These are phyloP conservation scores for Iphiclides podalirius DNA, from an alignment of 2,888 invertebrate genomes.

Conservation along the genomic window DNA sequence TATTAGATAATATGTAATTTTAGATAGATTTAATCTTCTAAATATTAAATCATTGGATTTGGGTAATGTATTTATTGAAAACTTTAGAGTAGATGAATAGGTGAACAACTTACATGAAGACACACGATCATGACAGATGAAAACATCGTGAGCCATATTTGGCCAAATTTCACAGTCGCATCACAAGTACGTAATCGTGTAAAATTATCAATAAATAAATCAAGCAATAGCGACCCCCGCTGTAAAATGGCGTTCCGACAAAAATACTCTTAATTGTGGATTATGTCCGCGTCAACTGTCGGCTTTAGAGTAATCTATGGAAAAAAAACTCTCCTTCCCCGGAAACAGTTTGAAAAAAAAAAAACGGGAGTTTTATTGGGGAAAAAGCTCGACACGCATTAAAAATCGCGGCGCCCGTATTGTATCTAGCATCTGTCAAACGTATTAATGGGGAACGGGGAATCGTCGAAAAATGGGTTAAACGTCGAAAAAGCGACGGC, in stretches of 20 bases:
- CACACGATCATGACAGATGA: no score
- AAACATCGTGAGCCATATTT: no score
- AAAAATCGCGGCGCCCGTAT: constrained; percentile 64
- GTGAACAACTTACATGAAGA: no score
- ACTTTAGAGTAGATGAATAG: no score
- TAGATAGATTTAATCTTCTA: no score
- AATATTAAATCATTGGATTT: no score
- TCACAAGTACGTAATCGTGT: constrained; percentile 30
- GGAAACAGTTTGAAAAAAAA: constrained; percentile 45
- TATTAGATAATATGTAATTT: no score
- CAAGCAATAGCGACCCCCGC: constrained; percentile 49
- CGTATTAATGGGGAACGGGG: constrained; percentile 51
- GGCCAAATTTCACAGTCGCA: no score
- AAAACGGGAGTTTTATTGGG: no score
- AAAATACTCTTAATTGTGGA: constrained; percentile 77
- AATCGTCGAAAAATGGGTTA: constrained; percentile 77
- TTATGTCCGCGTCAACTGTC: constrained; percentile 79
- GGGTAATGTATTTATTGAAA: no score
- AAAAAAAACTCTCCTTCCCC: constrained; percentile 42
- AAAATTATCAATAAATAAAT: constrained; percentile 66
- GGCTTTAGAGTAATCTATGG: constrained; percentile 62
- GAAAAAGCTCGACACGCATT: constrained; percentile 69
- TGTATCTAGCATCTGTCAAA: constrained; percentile 66
- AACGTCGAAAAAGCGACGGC: constrained; percentile 62
- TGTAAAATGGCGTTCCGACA: constrained; percentile 45